Conservation (phyloP, 2,113 vertebrate species). For the Dromiciops gliroides region DNA sequence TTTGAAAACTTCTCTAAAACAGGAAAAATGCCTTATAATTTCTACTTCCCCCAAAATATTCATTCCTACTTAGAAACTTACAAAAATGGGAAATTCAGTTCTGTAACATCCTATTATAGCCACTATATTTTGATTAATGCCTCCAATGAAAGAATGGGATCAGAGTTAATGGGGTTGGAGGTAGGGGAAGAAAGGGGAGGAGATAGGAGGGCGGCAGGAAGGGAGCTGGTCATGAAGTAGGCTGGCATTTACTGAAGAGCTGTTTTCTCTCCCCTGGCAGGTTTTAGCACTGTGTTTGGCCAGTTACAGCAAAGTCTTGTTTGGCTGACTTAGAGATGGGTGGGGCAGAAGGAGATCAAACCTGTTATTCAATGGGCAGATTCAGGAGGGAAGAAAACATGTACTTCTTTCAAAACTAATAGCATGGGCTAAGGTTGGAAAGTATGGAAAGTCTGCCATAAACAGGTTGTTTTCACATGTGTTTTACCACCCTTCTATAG, state of each 20-base stretch:
- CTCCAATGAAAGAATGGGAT: constrained; percentile 50
- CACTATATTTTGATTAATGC: constrained; percentile 54
- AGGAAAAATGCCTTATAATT: constrained; percentile 19
- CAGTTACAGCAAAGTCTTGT: constrained; percentile 71
- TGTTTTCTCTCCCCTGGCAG: constrained; percentile 78
- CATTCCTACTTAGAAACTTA: constrained; percentile 3
- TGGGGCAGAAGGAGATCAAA: constrained; percentile 72
- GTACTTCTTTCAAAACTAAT: constrained; percentile 63
- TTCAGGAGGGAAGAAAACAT: constrained; percentile 71
- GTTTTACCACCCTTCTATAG: background rate
- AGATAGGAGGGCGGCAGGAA: background rate
- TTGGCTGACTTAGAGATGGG: constrained; percentile 76
- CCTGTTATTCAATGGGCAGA: constrained; percentile 71
- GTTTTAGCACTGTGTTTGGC: constrained; percentile 77
- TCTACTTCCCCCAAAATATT: constrained; percentile 12
- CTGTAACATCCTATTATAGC: background rate
- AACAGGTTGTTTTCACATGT: constrained; percentile 48
- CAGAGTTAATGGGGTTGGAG: constrained; percentile 53
- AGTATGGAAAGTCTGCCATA: background rate
- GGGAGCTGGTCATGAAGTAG: background rate
- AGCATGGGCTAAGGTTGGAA: constrained; percentile 23
- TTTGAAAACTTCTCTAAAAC: constrained; percentile 32
- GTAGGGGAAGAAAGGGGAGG: constrained; percentile 55
- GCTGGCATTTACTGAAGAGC: constrained; percentile 72
- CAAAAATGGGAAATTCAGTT: background rate